phyloP scores from a whole-genome alignment of 2,113 vertebrate species.

The Scytalopus superciliaris region DNA sequence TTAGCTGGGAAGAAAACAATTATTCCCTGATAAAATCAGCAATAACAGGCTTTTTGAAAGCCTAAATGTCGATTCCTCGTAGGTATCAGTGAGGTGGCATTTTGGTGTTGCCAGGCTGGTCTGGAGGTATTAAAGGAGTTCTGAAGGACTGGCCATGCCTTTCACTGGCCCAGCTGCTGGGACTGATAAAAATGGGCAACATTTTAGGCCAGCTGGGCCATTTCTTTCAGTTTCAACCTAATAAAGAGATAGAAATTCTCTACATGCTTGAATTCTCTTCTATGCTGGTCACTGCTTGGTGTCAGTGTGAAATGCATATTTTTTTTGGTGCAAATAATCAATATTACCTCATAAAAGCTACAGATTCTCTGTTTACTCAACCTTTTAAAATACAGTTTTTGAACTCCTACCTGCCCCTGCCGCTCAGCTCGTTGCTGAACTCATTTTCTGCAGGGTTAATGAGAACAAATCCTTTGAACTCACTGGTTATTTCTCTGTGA shows the following conservation, averaged over 20 bases:
- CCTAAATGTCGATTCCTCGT: background rate
- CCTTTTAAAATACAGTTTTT: background rate
- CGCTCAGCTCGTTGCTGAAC: background rate
- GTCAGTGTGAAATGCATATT: background rate
- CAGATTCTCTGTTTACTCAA: background rate
- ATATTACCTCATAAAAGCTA: background rate
- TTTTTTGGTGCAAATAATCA: background rate
- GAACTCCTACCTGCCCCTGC: background rate
- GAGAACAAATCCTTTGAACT: constrained; percentile 36
- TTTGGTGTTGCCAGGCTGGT: background rate
- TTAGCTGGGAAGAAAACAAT: background rate
- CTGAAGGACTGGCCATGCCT: background rate
- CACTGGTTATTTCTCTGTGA: background rate
- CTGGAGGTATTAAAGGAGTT: background rate
- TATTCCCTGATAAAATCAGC: background rate
- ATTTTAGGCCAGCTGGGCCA: background rate
- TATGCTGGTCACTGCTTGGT: background rate
- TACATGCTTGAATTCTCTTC: background rate
- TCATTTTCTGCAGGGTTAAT: constrained; percentile 33
- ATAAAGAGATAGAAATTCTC: background rate
- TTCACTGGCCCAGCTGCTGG: background rate
- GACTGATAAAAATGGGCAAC: background rate
- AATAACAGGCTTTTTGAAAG: background rate
- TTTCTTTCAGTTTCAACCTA: background rate
- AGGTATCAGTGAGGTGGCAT: fast-evolving